Evolutionary conservation across 2,113 vertebrate species (phyloP).

Genomic region (Mirounga angustirostris): DNA sequence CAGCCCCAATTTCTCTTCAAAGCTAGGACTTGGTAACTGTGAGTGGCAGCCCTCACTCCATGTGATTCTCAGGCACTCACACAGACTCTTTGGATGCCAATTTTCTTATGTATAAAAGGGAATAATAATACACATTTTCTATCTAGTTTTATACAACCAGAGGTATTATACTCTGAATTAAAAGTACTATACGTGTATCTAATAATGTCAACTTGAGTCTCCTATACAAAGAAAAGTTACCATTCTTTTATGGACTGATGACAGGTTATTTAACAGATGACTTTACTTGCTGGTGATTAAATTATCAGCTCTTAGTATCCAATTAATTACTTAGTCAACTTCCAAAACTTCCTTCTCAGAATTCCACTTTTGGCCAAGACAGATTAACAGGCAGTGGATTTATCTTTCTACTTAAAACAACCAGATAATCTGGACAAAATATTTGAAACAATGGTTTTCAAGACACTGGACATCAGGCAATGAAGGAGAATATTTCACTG

Average conservation of each 20-base stretch:
- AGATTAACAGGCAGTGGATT: not conserved
- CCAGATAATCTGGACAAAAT: not conserved
- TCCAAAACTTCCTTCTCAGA: not conserved
- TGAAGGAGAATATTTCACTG: fast-evolving
- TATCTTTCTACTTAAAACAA: not conserved
- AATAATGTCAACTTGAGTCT: not conserved
- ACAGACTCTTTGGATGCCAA: not conserved
- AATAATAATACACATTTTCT: not conserved
- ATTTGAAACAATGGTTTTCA: not conserved
- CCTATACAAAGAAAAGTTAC: not conserved
- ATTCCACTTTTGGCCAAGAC: not conserved
- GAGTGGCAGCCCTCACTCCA: no score
- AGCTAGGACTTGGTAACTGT: not conserved
- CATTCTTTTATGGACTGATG: not conserved
- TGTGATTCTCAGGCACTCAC: not conserved
- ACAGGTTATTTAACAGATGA: not conserved
- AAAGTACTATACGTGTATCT: not conserved
- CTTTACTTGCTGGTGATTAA: not conserved
- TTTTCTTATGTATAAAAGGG: not conserved
- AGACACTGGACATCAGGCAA: not conserved
- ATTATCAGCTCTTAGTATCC: not conserved
- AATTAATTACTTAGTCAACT: not conserved
- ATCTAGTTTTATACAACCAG: not conserved
- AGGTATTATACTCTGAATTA: not conserved
- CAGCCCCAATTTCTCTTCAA: not conserved